Percentiles rank a stretch among this genome's conserved stretches.
These are phyloP conservation scores for Synanthedon formicaeformis DNA, from an alignment of 2,888 invertebrate genomes.

Conservation along the genomic window DNA sequence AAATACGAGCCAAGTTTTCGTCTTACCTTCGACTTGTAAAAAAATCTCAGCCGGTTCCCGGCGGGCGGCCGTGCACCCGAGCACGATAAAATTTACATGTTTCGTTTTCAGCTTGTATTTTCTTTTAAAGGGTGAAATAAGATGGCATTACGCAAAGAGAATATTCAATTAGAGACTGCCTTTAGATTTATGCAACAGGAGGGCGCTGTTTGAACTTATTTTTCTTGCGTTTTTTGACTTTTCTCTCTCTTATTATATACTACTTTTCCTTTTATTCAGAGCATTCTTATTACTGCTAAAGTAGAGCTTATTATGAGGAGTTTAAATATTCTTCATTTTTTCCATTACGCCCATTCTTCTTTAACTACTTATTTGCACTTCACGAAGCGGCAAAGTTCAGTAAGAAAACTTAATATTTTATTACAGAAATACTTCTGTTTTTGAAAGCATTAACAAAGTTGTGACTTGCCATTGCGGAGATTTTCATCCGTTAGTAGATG, in stretches of 20 bases:
- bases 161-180: constrained; percentile 64
- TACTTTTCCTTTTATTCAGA: constrained; percentile 14
- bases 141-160: constrained; percentile 61
- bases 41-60: constrained; percentile 46
- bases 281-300: no score
- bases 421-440: neutral
- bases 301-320: no score
- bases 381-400: neutral
- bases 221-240: constrained; percentile 23
- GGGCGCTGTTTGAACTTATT: constrained; percentile 31
- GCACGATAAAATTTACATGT: constrained; percentile 68
- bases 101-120: constrained; percentile 61
- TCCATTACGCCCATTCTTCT: neutral
- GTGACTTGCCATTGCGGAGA: no score
- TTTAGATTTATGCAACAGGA: constrained; percentile 48
- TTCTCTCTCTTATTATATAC: constrained; percentile 8
- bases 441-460: neutral
- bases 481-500: no score
- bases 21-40: constrained; percentile 49
- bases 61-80: constrained; percentile 40
- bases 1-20: constrained; percentile 63
- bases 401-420: neutral
- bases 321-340: no score
- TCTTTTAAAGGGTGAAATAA: constrained; percentile 67
- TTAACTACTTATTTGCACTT: neutral